Conservation (phyloP, 2,113 vertebrate genomes). For the Haemorhous mexicanus region DNA sequence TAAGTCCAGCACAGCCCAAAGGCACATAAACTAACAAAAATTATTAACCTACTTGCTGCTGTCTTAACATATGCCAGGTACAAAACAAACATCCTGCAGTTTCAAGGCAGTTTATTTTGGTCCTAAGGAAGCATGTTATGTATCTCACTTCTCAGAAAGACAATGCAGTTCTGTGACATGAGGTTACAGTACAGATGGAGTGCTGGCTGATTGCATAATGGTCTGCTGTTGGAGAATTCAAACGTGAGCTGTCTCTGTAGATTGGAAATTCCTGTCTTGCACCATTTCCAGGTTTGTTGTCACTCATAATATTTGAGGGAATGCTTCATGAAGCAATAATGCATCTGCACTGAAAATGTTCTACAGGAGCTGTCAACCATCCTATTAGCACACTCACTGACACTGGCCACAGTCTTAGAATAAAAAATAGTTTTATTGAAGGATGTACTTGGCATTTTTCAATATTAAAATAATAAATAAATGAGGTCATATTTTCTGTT, state of each 20-base stretch:
- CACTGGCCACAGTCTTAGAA: slow-evolving; percentile 54
- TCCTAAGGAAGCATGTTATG: background rate
- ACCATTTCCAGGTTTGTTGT: slow-evolving; percentile 65
- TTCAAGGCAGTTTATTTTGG: slow-evolving; percentile 46
- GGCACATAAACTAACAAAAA: background rate
- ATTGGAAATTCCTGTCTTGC: slow-evolving; percentile 44
- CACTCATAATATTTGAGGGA: slow-evolving; percentile 67
- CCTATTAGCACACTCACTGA: slow-evolving; percentile 57
- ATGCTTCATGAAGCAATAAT: slow-evolving; percentile 66
- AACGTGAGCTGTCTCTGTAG: slow-evolving; percentile 44
- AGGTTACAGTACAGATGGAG: background rate
- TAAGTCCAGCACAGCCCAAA: slow-evolving; percentile 3
- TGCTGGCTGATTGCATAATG: slow-evolving; percentile 39
- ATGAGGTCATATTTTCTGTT: slow-evolving; percentile 36
- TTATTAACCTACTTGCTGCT: background rate
- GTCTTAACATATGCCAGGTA: background rate
- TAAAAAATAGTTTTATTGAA: slow-evolving; percentile 41
- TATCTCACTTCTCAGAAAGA: slow-evolving; percentile 8
- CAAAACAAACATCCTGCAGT: background rate
- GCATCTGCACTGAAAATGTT: slow-evolving; percentile 57
- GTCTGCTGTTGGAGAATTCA: slow-evolving; percentile 43
- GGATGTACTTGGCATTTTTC: slow-evolving; percentile 7
- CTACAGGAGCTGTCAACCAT: slow-evolving; percentile 61
- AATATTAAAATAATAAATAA: slow-evolving; percentile 57
- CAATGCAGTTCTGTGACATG: slow-evolving; percentile 40